Conservation (phyloP, 2,888 invertebrate genomes). For the Sinhomidia bicolor region DNA sequence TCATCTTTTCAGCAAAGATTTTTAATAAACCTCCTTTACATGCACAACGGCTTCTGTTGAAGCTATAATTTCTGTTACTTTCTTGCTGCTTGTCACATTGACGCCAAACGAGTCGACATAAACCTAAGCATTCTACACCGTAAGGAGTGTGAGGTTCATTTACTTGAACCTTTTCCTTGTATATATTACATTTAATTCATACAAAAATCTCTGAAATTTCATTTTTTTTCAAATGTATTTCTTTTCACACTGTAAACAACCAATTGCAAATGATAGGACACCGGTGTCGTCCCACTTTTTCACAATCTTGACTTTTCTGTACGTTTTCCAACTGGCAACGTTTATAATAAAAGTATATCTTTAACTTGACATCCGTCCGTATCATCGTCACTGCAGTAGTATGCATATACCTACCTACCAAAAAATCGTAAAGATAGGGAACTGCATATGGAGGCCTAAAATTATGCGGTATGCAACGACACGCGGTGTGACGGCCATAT, state of each 20-base stretch:
- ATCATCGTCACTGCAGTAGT: neutral
- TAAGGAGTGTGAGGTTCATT: no score
- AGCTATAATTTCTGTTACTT: no score
- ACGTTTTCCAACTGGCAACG: conserved; percentile 30
- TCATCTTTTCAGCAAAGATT: neutral
- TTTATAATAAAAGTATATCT: neutral
- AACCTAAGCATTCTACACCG: no score
- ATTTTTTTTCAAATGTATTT: neutral
- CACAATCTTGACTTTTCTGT: conserved; percentile 10
- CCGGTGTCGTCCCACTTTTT: conserved; percentile 39
- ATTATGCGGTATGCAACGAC: no score
- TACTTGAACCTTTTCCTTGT: no score
- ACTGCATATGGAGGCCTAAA: no score
- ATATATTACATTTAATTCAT: neutral
- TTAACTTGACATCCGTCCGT: neutral
- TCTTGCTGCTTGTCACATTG: no score
- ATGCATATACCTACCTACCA: neutral
- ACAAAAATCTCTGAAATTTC: neutral
- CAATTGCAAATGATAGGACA: conserved; percentile 43
- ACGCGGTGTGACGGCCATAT: no score
- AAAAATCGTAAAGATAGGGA: neutral
- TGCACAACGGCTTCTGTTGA: no score
- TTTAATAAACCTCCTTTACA: no score
- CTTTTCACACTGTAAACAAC: neutral
- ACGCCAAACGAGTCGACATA: no score